Evolutionary conservation across 2,113 vertebrate genomes (phyloP).

Genomic region (Chroicocephalus ridibundus): DNA sequence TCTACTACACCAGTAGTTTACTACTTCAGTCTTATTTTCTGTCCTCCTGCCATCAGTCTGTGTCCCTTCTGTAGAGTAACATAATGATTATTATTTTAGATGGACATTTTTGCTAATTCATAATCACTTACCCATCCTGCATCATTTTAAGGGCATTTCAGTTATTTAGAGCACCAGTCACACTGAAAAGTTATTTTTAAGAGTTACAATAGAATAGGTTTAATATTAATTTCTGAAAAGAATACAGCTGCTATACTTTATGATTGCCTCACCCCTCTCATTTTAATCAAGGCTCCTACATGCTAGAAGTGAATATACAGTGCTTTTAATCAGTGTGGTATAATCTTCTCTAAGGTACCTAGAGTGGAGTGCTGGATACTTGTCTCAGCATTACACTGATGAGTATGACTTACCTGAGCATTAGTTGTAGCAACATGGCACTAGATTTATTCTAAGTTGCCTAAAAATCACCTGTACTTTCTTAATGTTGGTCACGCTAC

Average conservation of each 20-base stretch:
- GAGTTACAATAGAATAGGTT: not conserved
- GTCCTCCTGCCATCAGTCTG: not conserved
- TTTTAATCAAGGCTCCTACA: not conserved
- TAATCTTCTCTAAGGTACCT: not conserved
- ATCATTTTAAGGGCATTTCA: not conserved
- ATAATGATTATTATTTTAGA: no score
- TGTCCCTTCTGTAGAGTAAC: not conserved
- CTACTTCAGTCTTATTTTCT: not conserved
- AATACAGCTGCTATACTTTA: not conserved
- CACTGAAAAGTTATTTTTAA: not conserved
- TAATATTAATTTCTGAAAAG: not conserved
- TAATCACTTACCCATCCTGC: not conserved
- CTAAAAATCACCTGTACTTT: not conserved
- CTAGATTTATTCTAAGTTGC: not conserved
- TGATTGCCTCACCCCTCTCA: not conserved
- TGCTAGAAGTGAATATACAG: rapidly evolving
- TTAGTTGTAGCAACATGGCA: not conserved
- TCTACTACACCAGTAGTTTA: no score
- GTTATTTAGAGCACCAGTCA: not conserved
- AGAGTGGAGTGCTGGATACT: not conserved
- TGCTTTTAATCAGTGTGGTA: not conserved
- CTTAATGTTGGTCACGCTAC: not conserved
- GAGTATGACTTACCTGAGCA: rapidly evolving
- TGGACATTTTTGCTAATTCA: not conserved
- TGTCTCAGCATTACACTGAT: not conserved